Base-by-base conservation (phyloP, 2,113 vertebrate species). In the Saguinus midas region DNA sequence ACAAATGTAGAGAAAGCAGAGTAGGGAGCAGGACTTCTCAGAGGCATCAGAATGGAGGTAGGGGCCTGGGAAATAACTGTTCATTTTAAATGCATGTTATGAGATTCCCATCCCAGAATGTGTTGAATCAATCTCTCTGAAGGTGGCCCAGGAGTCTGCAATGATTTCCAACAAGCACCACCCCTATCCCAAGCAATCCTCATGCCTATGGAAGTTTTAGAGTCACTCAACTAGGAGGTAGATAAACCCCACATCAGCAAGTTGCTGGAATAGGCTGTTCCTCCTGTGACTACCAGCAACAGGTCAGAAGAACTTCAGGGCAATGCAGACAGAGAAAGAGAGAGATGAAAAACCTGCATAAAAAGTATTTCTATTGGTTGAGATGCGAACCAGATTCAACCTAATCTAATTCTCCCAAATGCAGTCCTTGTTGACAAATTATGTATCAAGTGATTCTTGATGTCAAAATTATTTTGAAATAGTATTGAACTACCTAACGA, bases 391-490 rank as follows among this genome's bases (percentile, higher is more conserved):
- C 18, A 84, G 52, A 48, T 27, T 70, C 6, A 2, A 17, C 55
- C 85, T 45, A 45, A 85, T 68, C 66, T 95, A 50, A 81, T 58
- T 94, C 72, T 64, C n/a, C 50, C n/a, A 57, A 85, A 87, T 85
- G 32, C 21, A 90, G 29, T 89, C 48, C 37, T 68, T 35, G 8
- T n/a, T 75, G 66, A 92, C 79, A 10, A 82, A 76, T 78, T 96
- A 55, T 2, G 8, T 76, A 90, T 68, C 57, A 92, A 73, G 12
- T 66, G 13, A 88, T 73, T 73, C 43, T 32, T 84, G 83, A 87
- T 35, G 82, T 1, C 11, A 50, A 96, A 92, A 82, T 86, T 88
- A 96, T 95, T 91, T 48, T 32, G 85, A 72, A 64, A 64, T 32
- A 64, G 61, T 64, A 14, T 29, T 64, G 61, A 89, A 89, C 55